Evolutionary conservation across 2,888 invertebrate species (phyloP), one percentile per base, ranked within the genome.

Genomic region (Macropis europaea): DNA sequence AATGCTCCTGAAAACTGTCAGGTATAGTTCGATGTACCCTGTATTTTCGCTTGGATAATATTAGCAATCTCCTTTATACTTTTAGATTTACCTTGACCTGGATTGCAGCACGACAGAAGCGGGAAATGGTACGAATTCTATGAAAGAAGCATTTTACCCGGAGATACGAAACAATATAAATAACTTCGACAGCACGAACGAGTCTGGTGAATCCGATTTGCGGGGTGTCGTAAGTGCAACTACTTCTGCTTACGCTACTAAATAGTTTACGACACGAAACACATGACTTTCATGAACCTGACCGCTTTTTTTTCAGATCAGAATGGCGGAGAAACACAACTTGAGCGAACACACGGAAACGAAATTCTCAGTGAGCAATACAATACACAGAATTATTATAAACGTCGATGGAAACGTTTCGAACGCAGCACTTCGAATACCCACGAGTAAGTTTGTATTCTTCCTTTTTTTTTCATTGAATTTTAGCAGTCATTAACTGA

Each of bases 361-460:
- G 11, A 67, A 57, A 9, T 81, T 81, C 5, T 0, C 36, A 2
- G 52, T 73, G 0, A 19, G 69, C 15, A 19, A 40, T 1, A 7
- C 6, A 9, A 24, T 56, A 2, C 36, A n/a, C 11, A 26, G 52
- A 34, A 60, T 81, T 38, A 7, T 42, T 13, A 48, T 82, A 6
- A 53, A 62, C 19, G 45, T 82, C 13, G 30, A 43, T 9, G 79
- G 72, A 28, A 72, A 75, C 15, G 9, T 77, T 17, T 66, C 80
- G 3, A 72, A 54, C 5, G 73, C 69, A 5, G 17, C 68, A 13
- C 61, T 85, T 3, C 64, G 76, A 38, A 73, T 82, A 56, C 82
- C 84, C 0, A 68, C 54, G 17, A 71, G 85, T 85, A 42, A 82
- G 81, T 79, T 32, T 48, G n/a, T n/a, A n/a, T 17, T 32, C 32